These are phyloP conservation scores for Aurelia aurita complex sp. Pacific DNA, from an alignment of 30 jellyfish, hydroid and myxozoan genomes.

Conservation along the genomic window DNA sequence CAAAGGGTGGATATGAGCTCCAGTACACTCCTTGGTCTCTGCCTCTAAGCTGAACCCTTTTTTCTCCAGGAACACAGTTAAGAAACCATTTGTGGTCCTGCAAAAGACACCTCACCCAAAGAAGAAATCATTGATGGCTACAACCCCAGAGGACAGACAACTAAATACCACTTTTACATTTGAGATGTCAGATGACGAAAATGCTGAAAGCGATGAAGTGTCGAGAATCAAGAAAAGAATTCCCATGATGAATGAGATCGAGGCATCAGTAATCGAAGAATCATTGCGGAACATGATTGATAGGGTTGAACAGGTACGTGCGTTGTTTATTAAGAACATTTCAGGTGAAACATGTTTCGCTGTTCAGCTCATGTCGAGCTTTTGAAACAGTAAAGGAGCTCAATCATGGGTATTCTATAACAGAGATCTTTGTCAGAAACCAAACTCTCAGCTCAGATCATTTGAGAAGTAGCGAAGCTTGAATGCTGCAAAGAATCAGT, in stretches of 20 bases:
- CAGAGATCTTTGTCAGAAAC: too few species aligned
- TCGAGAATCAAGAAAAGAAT: neutral
- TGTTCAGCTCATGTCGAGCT: too few species aligned
- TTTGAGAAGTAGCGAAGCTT: too few species aligned
- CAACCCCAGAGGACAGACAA: slow-evolving; percentile 1
- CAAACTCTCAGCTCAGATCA: too few species aligned
- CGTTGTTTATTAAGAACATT: neutral
- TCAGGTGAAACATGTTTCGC: too few species aligned
- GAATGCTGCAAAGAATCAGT: too few species aligned
- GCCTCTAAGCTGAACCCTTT: too few species aligned
- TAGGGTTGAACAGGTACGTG: slow-evolving; percentile 32
- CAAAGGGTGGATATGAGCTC: too few species aligned
- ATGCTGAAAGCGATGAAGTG: slow-evolving; percentile 24
- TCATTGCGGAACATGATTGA: slow-evolving; percentile 38
- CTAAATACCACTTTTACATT: slow-evolving; percentile 51
- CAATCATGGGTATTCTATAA: too few species aligned
- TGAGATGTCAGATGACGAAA: slow-evolving; percentile 31
- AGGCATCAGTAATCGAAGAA: slow-evolving; percentile 50
- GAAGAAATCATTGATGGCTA: slow-evolving; percentile 6
- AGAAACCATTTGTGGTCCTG: slow-evolving; percentile 58
- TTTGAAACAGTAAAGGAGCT: too few species aligned
- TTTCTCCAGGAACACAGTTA: slow-evolving; percentile 37
- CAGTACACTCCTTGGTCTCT: too few species aligned
- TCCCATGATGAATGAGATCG: slow-evolving; percentile 61
- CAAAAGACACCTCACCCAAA: slow-evolving; percentile 43